Evolutionary conservation across 2,113 vertebrate genomes (phyloP), one percentile per base, ranked within the genome.

Genomic region (Oryzias melastigma): DNA sequence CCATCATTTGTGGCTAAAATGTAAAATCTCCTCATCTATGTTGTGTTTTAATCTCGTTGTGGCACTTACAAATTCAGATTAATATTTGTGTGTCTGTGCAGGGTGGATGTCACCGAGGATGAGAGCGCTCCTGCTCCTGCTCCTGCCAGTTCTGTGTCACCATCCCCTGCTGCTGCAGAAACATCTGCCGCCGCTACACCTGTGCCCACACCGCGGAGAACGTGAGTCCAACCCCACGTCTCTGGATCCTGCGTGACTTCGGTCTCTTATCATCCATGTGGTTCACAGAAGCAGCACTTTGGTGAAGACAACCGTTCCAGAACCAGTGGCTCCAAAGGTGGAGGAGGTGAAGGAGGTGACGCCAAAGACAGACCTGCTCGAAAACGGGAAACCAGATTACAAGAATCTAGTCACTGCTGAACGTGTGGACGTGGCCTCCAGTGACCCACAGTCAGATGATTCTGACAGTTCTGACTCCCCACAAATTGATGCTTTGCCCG

Each of bases 1-100:
- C 1, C 18, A 35, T 64, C 90, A 25, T 92, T 92, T 76, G 77
- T 91, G 62, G 91, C 92, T 56, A 91, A 83, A 86, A 91, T 89
- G 92, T 93, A 86, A 71, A 44, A 12, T 19, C n/a, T 18, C 16
- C 17, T 17, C 45, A 47, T 47, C 7, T 12, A 6, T 19, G n/a
- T 47, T 47, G 10, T 47, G 15, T 44, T 16, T 44, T 44, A 44
- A 16, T 44, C 14, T 44, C 4, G 3, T 8, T 10, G 35, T 35
- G 35, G 35, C 8, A 35, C 10, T 35, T 35, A 35, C 10, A 35
- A 35, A 35, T 35, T 35, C 12, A 35, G 35, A 35, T 8, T 35
- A 2, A 44, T 6, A 6, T 44, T 17, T 44, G 43, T 13, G 7
- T 43, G 3, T 8, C 7, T 47, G 16, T 47, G n/a, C 58, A 93